Conservation (phyloP, 2,888 invertebrate genomes). For the Unio delphinus region DNA sequence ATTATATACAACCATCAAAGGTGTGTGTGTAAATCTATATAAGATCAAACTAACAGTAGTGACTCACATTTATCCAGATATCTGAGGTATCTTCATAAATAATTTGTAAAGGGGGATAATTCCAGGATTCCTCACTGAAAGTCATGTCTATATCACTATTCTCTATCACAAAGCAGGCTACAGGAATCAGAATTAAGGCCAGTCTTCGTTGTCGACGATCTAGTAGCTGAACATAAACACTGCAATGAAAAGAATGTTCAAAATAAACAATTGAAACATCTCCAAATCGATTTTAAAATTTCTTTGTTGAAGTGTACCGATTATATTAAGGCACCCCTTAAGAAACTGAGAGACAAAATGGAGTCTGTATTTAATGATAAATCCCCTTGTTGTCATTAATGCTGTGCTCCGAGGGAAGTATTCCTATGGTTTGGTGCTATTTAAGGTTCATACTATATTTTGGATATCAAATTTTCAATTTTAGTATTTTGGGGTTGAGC, state of each 20-base stretch:
- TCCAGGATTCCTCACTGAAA: slow-evolving; percentile 15
- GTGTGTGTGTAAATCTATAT: too few relatives aligned
- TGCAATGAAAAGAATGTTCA: slow-evolving; percentile 69
- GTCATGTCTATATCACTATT: slow-evolving; percentile 10
- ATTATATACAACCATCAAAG: too few relatives aligned
- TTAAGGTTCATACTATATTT: too few relatives aligned
- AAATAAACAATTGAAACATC: not conserved
- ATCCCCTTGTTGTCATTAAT: too few relatives aligned
- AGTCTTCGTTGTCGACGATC: slow-evolving; percentile 89
- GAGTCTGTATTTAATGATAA: too few relatives aligned
- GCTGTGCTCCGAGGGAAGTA: too few relatives aligned
- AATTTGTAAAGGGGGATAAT: slow-evolving; percentile 58
- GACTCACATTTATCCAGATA: slow-evolving; percentile 91
- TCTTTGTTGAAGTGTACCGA: not conserved
- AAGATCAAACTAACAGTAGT: too few relatives aligned
- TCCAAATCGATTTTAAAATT: not conserved
- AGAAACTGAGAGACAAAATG: not conserved
- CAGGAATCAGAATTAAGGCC: slow-evolving; percentile 86
- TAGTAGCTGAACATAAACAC: slow-evolving; percentile 93
- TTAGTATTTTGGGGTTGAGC: too few relatives aligned
- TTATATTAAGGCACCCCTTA: not conserved
- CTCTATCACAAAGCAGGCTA: slow-evolving; percentile 79
- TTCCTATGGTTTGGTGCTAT: too few relatives aligned
- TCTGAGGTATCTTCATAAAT: slow-evolving; percentile 78
- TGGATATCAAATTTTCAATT: too few relatives aligned